Evolutionary conservation across 2,888 invertebrate species (phyloP), one percentile per base, ranked within the genome.

Genomic region (Pheosia gnoma): DNA sequence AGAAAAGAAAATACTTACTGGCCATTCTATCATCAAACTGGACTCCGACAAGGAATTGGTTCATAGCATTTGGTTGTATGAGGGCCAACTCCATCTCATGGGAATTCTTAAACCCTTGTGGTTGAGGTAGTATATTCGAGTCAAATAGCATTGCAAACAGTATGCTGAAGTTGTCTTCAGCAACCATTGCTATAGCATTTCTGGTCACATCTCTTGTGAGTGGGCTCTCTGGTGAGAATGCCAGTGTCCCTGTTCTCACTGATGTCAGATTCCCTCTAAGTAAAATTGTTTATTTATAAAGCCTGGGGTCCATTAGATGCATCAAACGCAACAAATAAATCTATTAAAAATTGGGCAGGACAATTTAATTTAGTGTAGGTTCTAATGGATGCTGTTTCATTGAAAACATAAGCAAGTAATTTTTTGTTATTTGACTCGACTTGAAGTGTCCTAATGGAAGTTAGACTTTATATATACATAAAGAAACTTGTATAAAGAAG

Each of bases 21-120:
- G 85, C 84, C 91, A 93, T 91, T 7, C 60, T 80, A 61, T 93
- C 91, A 75, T 91, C 91, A 86, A 85, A 93, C 72, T 93, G 86
- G 61, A 93, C 89, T 63, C 92, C 93, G 81, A 90, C 89, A 67
- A 93, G 86, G 69, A 89, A 88, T 60, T 82, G 81, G 72, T 86
- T 88, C 93, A 93, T 93, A 55, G 84, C 89, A 84, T 89, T 86
- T 10, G 90, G 91, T 77, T 90, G 84, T 11, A 84, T 86, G 4
- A 93, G 83, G 60, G 90, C 90, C 60, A 65, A 61, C 57, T 90
- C 88, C 85, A 93, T 84, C 74, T 84, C 89, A 62, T 71, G 60
- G 43, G 91, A 87, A 83, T 88, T 85, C 49, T 85, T 86, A 68
- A 75, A 93, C 45, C 91, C 93, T 70, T 84, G 86, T n/a, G 93